Evolutionary conservation across 2,888 invertebrate species (phyloP), one percentile per base, ranked within the genome.

Genomic region (Tenthredo amoena): DNA sequence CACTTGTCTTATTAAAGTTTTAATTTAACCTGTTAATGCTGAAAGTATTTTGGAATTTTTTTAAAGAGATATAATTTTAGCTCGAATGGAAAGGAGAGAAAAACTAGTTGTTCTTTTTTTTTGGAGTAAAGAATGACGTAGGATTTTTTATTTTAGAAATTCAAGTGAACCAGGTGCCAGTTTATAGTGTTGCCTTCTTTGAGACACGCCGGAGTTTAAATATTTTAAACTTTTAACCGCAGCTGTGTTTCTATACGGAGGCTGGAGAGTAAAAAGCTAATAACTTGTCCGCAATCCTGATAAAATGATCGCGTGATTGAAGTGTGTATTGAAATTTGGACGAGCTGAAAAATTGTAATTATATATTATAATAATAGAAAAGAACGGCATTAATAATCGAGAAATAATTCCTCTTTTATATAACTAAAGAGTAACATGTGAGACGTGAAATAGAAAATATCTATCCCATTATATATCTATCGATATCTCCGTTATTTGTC

Each of bases 401-500:
- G 0, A 68, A 34, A 68, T 68, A 74, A 74, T 74, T 74, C n/a
- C 0, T n/a, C 1, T 43, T 43, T 43, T 21, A 40, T 43, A 43
- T 10, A 40, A 74, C 26, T 12, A 74, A 74, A 43, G 1, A 74
- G 21, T 43, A 72, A 72, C 43, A 83, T 83, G 83, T 68, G 83
- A 83, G n/a, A 43, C 18, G 83, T 77, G 31, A 47, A 83, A 6
- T 47, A 34, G 15, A 34, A 37, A 12, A 62, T 62, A 21, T 50
- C 21, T 62, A 37, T 62, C 5, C 21, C 6, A 26, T 50, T 55
- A 12, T 18, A 40, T 40, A 21, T 18, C 31, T 76, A 31, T 77
- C 58, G 40, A 50, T 77, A 77, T 21, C 6, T 83, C 15, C 18
- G 55, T 26, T 71, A 43, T n/a, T 86, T 86, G 88, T 87, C 88